Percentiles rank a stretch among this genome's conserved stretches.
phyloP scores from a whole-genome alignment of 2,113 vertebrate genomes.

The Zapus hudsonius region DNA sequence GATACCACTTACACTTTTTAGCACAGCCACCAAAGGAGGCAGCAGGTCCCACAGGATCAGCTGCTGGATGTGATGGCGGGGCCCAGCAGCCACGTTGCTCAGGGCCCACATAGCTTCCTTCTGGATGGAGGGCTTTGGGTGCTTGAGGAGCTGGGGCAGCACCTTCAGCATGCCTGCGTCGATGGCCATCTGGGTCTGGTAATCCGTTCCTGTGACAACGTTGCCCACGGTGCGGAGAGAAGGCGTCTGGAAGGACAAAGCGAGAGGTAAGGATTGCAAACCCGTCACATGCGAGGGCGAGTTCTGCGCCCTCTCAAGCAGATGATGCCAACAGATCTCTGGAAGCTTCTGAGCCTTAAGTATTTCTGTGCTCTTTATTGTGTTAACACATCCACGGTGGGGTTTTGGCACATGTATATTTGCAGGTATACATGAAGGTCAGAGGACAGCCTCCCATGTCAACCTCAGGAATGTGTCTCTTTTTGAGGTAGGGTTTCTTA shows the following conservation, averaged over 20 bases:
- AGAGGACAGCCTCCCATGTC: too few species aligned
- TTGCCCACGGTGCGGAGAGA: conserved; percentile 93
- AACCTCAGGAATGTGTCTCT: too few species aligned
- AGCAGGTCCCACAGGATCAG: conserved; percentile 89
- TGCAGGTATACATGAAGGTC: too few species aligned
- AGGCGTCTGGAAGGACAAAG: conserved; percentile 87
- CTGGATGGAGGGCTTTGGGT: conserved; percentile 87
- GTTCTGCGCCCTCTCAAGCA: not conserved
- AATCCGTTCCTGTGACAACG: conserved; percentile 92
- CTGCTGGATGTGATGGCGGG: conserved; percentile 91
- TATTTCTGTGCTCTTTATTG: not conserved
- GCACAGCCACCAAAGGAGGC: conserved; percentile 88
- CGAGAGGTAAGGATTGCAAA: not conserved
- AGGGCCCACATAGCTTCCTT: conserved; percentile 93
- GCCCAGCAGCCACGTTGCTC: conserved; percentile 94
- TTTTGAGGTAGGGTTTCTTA: not conserved
- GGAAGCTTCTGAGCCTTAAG: not conserved
- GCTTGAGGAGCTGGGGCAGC: conserved; percentile 88
- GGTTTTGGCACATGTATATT: too few species aligned
- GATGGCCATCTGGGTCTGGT: conserved; percentile 92
- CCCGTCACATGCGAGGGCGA: too few species aligned
- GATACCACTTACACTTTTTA: conserved; percentile 85
- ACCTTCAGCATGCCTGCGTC: conserved; percentile 86
- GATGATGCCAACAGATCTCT: not conserved
- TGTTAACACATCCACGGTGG: not conserved